Evolutionary conservation across 2,113 vertebrate genomes (phyloP).

Genomic region (Thalassarche chlororhynchos): DNA sequence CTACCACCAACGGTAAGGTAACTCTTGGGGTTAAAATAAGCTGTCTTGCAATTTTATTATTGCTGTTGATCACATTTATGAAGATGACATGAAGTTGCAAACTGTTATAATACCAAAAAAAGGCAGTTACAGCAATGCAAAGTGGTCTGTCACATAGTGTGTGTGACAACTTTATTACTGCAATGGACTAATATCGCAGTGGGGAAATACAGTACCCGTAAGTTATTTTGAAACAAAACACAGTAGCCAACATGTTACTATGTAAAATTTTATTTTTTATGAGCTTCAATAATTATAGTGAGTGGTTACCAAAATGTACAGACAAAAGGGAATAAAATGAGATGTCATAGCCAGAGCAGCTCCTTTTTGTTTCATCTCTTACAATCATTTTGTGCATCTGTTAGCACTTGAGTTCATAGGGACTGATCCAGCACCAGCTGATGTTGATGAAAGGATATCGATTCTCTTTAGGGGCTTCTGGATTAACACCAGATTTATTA

Average conservation of each 20-base stretch:
- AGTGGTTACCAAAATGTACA: constrained; percentile 41
- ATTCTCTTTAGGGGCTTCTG: neutral
- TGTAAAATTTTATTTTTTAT: constrained; percentile 36
- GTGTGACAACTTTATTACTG: constrained; percentile 59
- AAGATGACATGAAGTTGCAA: constrained; percentile 38
- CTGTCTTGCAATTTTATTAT: constrained; percentile 36
- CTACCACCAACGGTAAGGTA: neutral
- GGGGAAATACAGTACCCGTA: neutral
- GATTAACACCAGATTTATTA: neutral
- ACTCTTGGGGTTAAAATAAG: neutral
- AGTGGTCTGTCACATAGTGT: constrained; percentile 38
- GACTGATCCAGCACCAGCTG: neutral
- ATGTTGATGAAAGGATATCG: neutral
- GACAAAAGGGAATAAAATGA: constrained; percentile 3
- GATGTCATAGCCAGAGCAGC: neutral
- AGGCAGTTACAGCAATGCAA: constrained; percentile 51
- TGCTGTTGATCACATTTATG: constrained; percentile 59
- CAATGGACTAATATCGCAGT: neutral
- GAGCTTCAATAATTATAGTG: constrained; percentile 46
- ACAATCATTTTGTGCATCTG: neutral
- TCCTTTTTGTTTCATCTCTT: neutral
- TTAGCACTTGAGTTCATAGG: neutral
- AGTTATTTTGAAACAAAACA: constrained; percentile 37
- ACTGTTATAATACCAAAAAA: constrained; percentile 28
- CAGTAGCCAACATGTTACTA: neutral